These are phyloP conservation scores for Varanus salvator DNA, from an alignment of 2,113 vertebrate species.

Conservation along the genomic window DNA sequence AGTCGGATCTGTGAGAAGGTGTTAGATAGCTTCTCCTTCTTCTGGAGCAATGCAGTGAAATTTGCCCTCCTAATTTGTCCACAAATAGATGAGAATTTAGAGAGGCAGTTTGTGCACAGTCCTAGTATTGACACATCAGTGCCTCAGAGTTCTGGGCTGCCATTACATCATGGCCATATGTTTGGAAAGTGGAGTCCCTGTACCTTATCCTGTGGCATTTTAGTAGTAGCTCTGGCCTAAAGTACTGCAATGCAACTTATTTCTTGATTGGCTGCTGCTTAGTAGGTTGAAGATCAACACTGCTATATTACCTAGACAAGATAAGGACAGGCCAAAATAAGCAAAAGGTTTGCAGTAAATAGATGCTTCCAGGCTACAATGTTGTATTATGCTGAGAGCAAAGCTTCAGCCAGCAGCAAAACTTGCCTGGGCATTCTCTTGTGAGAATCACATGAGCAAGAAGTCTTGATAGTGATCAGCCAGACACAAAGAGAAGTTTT, in stretches of 20 bases:
- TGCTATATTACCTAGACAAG: constrained; percentile 21
- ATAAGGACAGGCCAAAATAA: constrained; percentile 23
- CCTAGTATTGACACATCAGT: background rate
- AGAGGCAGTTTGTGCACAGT: background rate
- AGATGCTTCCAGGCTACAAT: background rate
- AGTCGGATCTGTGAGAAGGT: no score
- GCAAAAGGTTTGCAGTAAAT: constrained; percentile 3
- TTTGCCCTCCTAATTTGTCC: no score
- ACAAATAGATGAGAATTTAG: background rate
- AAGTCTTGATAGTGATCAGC: constrained; percentile 22
- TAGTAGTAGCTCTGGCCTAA: background rate
- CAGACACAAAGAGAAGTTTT: constrained; percentile 34
- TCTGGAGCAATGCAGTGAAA: no score
- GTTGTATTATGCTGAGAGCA: constrained; percentile 27
- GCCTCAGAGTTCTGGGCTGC: background rate
- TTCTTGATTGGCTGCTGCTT: constrained; percentile 5
- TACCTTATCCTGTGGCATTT: background rate
- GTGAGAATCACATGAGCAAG: background rate
- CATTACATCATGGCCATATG: background rate
- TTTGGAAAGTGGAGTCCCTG: background rate
- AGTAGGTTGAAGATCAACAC: constrained; percentile 29
- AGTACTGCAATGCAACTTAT: background rate
- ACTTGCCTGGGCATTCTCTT: background rate
- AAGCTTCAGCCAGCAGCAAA: constrained; percentile 18
- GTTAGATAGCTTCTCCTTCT: no score